Evolutionary conservation across 2,797 vertebrate species (phyloP), one percentile per base, ranked within the genome.

Genomic region (Betta splendens): DNA sequence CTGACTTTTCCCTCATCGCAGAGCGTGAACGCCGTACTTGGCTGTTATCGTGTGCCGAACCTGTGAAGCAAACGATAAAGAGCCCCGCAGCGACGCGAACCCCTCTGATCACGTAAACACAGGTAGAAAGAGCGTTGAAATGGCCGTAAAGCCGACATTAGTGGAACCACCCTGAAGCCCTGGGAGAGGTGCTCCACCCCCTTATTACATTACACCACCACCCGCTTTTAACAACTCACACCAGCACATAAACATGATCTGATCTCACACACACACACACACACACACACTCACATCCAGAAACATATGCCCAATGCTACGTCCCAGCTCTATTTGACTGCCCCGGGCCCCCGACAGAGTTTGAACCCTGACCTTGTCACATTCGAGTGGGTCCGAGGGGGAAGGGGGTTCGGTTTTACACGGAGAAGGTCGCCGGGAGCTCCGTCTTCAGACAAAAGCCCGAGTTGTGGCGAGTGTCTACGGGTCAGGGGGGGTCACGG

Each of bases 281-380:
- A 21, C 39, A 59, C n/a, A 20, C 32, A 26, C 42, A 56, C 18
- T 43, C 51, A 38, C 59, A 51, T 60, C 71, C 40, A 62, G 40
- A 69, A 54, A 45, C 70, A 68, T 46, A 79, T 68, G 75, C 72
- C 61, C 31, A 48, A 64, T n/a, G 59, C 43, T 1, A 23, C 64
- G 64, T 69, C 75, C 62, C 48, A 55, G 77, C 85, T 81, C 78
- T 80, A 58, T 85, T 73, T 72, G 81, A 85, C 79, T 74, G 79
- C 85, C 73, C 59, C 31, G n/a, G 75, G 75, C 82, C 83, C 69
- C 81, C 76, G 72, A 79, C 85, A 80, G 81, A 71, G 81, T 83
- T 78, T 88, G 86, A 86, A 88, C 86, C 69, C 82, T 92, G 87
- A 92, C 92, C 91, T 85, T 85, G 89, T 92, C 87, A 85, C 83